Percentiles rank a stretch among this genome's conserved stretches.
Evolutionary conservation across 1,140 invertebrate species (phyloP).

Genomic region (Uloborus diversus): DNA sequence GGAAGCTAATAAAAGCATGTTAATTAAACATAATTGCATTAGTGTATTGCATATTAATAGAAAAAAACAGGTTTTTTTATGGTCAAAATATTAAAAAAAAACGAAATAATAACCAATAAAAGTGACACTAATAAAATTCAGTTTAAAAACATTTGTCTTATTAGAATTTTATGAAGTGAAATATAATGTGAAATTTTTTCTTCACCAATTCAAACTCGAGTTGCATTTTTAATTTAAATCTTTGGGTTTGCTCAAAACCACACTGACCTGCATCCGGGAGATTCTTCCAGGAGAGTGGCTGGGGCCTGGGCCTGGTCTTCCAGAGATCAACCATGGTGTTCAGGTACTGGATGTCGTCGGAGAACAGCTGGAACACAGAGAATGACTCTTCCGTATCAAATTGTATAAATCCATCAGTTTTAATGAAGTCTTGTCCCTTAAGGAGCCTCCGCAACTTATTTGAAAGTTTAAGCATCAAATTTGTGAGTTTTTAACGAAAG

Average conservation of each 20-base stretch:
- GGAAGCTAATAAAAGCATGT: too few relatives aligned
- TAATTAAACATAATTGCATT: too few relatives aligned
- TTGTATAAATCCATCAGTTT: too few relatives aligned
- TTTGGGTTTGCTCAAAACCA: background rate
- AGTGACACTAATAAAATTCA: background rate
- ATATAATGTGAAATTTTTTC: background rate
- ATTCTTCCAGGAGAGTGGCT: conserved; percentile 78
- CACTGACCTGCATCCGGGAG: conserved; percentile 71
- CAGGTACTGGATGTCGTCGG: conserved; percentile 95
- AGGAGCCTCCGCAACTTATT: too few relatives aligned
- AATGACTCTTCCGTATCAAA: too few relatives aligned
- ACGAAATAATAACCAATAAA: too few relatives aligned
- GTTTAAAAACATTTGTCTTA: background rate
- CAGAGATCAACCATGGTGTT: conserved; percentile 95
- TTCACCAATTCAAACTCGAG: background rate
- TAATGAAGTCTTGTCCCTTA: too few relatives aligned
- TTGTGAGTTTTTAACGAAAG: too few relatives aligned
- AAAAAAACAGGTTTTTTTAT: too few relatives aligned
- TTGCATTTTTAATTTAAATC: background rate
- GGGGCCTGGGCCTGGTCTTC: conserved; percentile 85
- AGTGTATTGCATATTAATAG: too few relatives aligned
- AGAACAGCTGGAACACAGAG: conserved; percentile 77
- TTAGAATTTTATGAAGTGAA: background rate
- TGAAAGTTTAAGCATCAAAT: too few relatives aligned
- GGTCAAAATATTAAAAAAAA: too few relatives aligned